Evolutionary conservation across 2,113 vertebrate genomes (phyloP).

Genomic region (Dromiciops gliroides): DNA sequence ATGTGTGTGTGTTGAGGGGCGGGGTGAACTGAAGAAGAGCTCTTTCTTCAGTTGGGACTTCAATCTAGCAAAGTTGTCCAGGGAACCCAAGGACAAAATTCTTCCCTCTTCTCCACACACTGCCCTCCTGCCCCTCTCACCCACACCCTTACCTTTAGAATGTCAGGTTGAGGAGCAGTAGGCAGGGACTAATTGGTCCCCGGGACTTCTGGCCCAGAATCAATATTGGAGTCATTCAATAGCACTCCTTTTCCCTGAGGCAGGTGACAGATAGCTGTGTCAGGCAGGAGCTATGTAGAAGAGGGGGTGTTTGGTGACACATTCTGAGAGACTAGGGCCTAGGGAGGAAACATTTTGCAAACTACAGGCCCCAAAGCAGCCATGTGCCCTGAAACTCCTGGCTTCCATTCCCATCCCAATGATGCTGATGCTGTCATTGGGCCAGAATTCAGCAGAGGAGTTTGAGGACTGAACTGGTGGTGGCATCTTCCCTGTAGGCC

Average conservation of each 20-base stretch:
- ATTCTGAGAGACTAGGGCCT: background rate
- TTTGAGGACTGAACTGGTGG: background rate
- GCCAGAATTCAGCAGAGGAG: background rate
- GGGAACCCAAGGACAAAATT: background rate
- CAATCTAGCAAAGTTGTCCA: background rate
- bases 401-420: background rate
- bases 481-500: background rate
- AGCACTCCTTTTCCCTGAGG: background rate
- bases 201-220: background rate
- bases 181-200: background rate
- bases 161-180: background rate
- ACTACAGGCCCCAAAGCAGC: background rate
- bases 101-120: background rate
- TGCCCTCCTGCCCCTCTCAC: background rate
- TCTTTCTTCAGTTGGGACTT: background rate
- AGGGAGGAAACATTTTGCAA: background rate
- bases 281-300: background rate
- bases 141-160: background rate
- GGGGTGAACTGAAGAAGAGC: background rate
- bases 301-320: background rate
- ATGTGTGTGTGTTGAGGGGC: background rate
- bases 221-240: background rate
- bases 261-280: background rate
- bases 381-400: background rate
- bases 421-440: background rate